Evolutionary conservation across 2,888 invertebrate species (phyloP).

Genomic region (Perizoma flavofasciatum): DNA sequence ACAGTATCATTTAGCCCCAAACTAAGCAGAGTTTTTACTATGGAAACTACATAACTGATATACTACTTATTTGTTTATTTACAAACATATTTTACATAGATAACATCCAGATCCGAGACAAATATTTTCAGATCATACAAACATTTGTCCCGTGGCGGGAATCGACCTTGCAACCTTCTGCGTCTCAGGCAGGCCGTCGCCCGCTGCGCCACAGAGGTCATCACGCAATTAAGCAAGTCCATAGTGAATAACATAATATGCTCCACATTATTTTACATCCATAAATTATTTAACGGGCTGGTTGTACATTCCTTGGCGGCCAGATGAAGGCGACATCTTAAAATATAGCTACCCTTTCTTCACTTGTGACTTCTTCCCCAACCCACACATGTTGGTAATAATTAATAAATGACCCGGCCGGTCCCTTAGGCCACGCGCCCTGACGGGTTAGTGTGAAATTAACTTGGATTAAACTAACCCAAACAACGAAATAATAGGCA

Average conservation of each 20-base stretch:
- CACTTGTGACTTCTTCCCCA: conserved; percentile 63
- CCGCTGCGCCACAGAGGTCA: too few species aligned
- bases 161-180: too few species aligned
- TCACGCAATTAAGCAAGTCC: conserved; percentile 19
- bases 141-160: too few species aligned
- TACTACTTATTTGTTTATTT: too few species aligned
- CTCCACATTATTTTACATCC: conserved; percentile 49
- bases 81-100: too few species aligned
- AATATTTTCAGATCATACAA: too few species aligned
- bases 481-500: conserved; percentile 26
- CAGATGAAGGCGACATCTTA: conserved; percentile 78
- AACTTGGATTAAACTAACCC: conserved; percentile 38
- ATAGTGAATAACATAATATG: conserved; percentile 42
- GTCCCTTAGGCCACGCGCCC: conserved; percentile 54
- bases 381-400: conserved; percentile 62
- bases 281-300: conserved; percentile 65
- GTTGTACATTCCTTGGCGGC: conserved; percentile 69
- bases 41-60: too few species aligned
- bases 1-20: too few species aligned
- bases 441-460: conserved; percentile 62
- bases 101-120: too few species aligned
- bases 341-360: conserved; percentile 79
- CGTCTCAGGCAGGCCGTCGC: too few species aligned
- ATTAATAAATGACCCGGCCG: conserved; percentile 81
- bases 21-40: too few species aligned